phyloP scores from a whole-genome alignment of 2,113 vertebrate species.

The Upupa epops region DNA sequence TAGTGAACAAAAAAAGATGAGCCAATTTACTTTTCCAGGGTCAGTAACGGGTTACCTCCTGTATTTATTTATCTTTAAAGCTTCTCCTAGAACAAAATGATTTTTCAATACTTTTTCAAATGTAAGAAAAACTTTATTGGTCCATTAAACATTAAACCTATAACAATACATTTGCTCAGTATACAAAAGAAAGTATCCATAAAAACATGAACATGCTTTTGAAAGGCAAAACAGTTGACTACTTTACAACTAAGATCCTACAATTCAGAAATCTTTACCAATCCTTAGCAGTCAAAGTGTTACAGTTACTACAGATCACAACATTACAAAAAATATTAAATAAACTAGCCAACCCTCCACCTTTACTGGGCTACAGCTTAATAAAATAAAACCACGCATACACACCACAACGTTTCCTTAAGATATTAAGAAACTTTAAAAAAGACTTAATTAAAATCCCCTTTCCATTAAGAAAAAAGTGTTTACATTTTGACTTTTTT shows the following conservation, averaged over 20 bases:
- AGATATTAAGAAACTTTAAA: slow-evolving; percentile 50
- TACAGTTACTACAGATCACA: slow-evolving; percentile 56
- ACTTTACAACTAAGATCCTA: slow-evolving; percentile 3
- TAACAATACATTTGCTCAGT: slow-evolving; percentile 55
- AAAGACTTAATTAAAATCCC: slow-evolving; percentile 55
- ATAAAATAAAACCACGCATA: slow-evolving; percentile 23
- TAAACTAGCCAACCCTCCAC: slow-evolving; percentile 42
- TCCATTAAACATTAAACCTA: slow-evolving; percentile 56
- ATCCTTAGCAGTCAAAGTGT: slow-evolving; percentile 37
- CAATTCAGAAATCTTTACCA: slow-evolving; percentile 41
- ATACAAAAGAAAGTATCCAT: slow-evolving; percentile 58
- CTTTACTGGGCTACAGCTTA: slow-evolving; percentile 52
- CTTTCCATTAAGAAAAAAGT: slow-evolving; percentile 13
- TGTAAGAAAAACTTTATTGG: slow-evolving; percentile 69
- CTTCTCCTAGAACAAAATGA: neutral
- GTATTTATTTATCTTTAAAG: neutral
- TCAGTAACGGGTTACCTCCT: neutral
- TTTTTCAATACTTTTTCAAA: slow-evolving; percentile 42
- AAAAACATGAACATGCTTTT: slow-evolving; percentile 58
- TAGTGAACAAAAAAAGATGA: neutral
- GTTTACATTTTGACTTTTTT: slow-evolving; percentile 34
- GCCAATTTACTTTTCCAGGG: neutral
- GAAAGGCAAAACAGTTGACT: slow-evolving; percentile 39
- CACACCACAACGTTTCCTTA: slow-evolving; percentile 34
- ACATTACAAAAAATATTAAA: slow-evolving; percentile 37